Conservation (phyloP, 2,113 vertebrate species). For the Vidua chalybeata region DNA sequence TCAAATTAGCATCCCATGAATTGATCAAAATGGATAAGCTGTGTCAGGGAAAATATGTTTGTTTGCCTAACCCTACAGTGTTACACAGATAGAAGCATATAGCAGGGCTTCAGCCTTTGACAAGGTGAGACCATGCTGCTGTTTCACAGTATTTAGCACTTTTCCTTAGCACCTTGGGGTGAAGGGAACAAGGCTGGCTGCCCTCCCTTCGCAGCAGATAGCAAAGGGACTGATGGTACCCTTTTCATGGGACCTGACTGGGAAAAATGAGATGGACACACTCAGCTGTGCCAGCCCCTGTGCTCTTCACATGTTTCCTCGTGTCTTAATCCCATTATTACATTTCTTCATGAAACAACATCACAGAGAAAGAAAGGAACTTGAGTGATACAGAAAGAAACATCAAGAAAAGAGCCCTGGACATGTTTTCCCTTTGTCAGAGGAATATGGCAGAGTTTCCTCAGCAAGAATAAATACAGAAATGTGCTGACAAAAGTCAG, state of each 20-base stretch:
- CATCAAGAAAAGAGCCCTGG: background rate
- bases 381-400: background rate
- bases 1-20: background rate
- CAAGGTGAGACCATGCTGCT: background rate
- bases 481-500: background rate
- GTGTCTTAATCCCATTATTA: background rate
- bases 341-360: background rate
- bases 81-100: background rate
- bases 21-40: background rate
- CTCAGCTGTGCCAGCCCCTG: background rate
- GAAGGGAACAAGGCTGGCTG: background rate
- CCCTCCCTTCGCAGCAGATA: background rate
- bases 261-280: background rate
- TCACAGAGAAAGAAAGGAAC: background rate
- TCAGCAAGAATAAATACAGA: background rate
- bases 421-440: background rate
- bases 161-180: background rate
- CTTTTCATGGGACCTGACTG: background rate
- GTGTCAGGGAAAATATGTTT: background rate
- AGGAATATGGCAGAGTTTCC: background rate
- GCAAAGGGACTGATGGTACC: background rate
- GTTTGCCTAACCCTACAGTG: background rate
- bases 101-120: background rate
- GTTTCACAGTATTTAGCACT: background rate
- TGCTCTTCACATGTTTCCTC: background rate